Percentiles rank a stretch among this genome's conserved stretches.
phyloP scores from a whole-genome alignment of 2,113 vertebrate genomes.

The Cepphus grylle region DNA sequence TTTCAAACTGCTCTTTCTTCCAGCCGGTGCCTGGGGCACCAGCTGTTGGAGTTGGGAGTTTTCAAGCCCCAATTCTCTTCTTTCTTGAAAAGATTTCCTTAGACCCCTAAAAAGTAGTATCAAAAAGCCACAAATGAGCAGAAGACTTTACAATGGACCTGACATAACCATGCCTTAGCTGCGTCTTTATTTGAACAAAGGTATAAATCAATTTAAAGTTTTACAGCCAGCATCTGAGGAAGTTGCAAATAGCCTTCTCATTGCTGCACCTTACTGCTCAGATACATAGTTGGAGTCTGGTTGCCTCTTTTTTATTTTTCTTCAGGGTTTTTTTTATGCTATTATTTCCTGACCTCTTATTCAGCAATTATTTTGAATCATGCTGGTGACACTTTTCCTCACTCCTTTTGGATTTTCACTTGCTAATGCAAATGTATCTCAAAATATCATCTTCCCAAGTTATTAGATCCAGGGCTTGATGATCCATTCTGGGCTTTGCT shows the following conservation, averaged over 20 bases:
- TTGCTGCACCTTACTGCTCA: background rate
- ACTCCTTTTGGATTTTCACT: background rate
- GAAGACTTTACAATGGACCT: background rate
- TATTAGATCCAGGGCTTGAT: background rate
- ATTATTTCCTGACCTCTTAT: background rate
- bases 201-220: background rate
- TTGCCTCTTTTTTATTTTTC: background rate
- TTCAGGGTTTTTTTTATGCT: background rate
- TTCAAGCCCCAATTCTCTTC: background rate
- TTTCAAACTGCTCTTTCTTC: constrained; percentile 1
- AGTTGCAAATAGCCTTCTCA: background rate
- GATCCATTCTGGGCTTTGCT: background rate
- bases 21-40: background rate
- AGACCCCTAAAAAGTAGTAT: background rate
- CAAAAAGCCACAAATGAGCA: background rate
- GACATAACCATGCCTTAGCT: background rate
- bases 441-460: background rate
- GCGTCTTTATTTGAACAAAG: background rate
- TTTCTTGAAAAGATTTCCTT: background rate
- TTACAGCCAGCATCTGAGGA: background rate
- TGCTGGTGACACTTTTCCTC: background rate
- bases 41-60: background rate
- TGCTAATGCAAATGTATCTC: background rate
- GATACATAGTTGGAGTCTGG: background rate
- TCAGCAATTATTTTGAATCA: background rate